phyloP scores from a whole-genome alignment of 2,113 vertebrate genomes.

The Pituophis catenifer region DNA sequence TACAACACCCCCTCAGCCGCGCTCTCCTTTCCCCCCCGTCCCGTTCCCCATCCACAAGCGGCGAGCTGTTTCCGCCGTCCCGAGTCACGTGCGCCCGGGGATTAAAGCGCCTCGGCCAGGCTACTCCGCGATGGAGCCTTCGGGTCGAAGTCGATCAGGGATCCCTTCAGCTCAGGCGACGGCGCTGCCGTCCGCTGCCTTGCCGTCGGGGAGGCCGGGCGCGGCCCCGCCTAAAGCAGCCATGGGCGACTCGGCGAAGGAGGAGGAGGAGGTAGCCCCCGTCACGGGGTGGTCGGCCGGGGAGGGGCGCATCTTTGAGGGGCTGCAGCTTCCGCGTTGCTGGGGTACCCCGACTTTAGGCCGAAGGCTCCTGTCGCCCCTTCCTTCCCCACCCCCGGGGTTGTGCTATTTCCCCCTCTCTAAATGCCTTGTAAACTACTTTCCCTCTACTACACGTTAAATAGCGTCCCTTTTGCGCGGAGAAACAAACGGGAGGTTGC shows the following conservation, averaged over 20 bases:
- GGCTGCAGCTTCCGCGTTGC: background rate
- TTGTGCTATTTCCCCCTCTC: background rate
- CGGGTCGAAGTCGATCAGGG: background rate
- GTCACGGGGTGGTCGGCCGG: background rate
- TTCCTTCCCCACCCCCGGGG: background rate
- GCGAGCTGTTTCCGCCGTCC: background rate
- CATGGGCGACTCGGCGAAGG: slow-evolving; percentile 23
- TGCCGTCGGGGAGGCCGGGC: background rate
- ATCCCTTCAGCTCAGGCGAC: background rate
- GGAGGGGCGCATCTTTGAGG: rapidly evolving
- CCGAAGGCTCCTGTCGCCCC: background rate
- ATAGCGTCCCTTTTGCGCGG: background rate
- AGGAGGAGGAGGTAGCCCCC: slow-evolving; percentile 28
- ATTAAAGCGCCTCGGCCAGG: background rate
- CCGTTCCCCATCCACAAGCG: background rate
- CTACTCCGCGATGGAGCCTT: background rate
- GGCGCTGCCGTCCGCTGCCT: background rate
- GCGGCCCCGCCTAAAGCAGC: background rate
- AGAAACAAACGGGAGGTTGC: background rate
- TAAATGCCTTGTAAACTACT: background rate
- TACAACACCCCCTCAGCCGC: background rate
- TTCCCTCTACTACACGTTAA: background rate
- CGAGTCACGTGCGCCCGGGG: slow-evolving; percentile 12
- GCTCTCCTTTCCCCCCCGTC: background rate
- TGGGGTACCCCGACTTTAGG: background rate